Evolutionary conservation across 2,113 vertebrate genomes (phyloP).

Genomic region (Ictalurus punctatus): DNA sequence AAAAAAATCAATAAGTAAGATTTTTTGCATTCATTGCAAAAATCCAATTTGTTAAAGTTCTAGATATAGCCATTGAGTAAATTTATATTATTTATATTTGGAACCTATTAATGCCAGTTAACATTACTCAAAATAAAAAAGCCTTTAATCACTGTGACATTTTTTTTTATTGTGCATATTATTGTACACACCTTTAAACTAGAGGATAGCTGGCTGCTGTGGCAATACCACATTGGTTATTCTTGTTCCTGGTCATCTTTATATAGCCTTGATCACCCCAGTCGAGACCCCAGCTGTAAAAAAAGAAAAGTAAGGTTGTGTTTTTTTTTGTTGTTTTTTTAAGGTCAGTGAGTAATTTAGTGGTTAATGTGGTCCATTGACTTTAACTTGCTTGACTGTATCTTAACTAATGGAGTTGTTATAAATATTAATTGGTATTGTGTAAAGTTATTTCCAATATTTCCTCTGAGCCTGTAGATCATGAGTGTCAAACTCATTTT

Average conservation of each 20-base stretch:
- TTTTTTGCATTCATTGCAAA: not conserved
- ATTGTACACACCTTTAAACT: conserved; percentile 59
- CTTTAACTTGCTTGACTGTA: not conserved
- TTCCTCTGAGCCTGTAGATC: not conserved
- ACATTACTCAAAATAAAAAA: not conserved
- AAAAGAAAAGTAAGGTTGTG: too few species aligned
- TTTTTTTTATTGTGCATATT: not conserved
- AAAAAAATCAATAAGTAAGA: not conserved
- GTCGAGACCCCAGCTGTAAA: conserved; percentile 70
- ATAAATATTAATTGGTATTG: not conserved
- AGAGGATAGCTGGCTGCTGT: conserved; percentile 73
- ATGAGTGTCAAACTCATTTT: not conserved
- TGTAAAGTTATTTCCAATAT: not conserved
- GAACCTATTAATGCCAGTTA: not conserved
- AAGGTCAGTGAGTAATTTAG: not conserved
- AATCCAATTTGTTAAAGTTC: not conserved
- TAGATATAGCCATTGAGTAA: not conserved
- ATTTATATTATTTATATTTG: not conserved
- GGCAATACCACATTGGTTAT: conserved; percentile 78
- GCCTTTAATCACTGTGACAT: not conserved
- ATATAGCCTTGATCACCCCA: conserved; percentile 77
- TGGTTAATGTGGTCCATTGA: not conserved
- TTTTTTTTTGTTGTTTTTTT: too few species aligned
- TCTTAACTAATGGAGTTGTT: not conserved
- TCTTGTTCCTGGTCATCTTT: conserved; percentile 74